These are phyloP conservation scores for Eulithis prunata DNA, from an alignment of 2,888 invertebrate genomes.

Conservation along the genomic window DNA sequence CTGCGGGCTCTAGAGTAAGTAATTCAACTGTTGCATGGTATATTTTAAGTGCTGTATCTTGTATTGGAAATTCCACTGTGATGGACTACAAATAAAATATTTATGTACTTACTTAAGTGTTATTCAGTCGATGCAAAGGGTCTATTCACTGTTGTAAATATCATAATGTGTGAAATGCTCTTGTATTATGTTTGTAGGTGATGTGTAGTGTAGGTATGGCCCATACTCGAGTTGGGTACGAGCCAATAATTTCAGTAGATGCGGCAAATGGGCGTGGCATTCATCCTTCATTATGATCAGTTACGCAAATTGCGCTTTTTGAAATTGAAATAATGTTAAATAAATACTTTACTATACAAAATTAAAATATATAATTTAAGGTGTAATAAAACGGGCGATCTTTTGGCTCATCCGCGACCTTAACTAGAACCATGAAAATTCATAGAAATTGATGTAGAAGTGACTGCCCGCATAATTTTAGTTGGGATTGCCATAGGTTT, in stretches of 20 bases:
- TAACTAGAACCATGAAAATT: too few relatives aligned
- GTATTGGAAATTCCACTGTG: constrained; percentile 63
- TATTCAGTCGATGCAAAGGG: constrained; percentile 31
- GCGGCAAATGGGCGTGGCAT: constrained; percentile 7
- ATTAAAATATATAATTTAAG: too few relatives aligned
- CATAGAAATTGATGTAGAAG: too few relatives aligned
- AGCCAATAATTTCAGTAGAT: constrained; percentile 12
- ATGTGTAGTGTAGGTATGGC: constrained; percentile 15
- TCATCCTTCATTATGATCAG: constrained; percentile 1
- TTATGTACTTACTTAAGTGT: constrained; percentile 29
- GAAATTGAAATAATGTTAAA: too few relatives aligned
- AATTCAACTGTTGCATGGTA: constrained; percentile 62
- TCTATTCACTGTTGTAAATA: constrained; percentile 34
- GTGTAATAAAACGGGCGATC: too few relatives aligned
- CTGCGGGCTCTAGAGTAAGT: constrained; percentile 63
- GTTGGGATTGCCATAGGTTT: too few relatives aligned
- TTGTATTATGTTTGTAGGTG: constrained; percentile 20
- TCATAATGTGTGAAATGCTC: constrained; percentile 28
- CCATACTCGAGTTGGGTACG: constrained; percentile 25
- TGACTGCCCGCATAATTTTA: too few relatives aligned
- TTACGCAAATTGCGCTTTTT: not conserved
- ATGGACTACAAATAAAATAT: constrained; percentile 53
- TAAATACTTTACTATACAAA: too few relatives aligned
- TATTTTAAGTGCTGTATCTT: constrained; percentile 75
- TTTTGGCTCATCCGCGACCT: too few relatives aligned